These are phyloP conservation scores for Lithophane ornitopus DNA, from an alignment of 2,888 invertebrate species.

Conservation along the genomic window DNA sequence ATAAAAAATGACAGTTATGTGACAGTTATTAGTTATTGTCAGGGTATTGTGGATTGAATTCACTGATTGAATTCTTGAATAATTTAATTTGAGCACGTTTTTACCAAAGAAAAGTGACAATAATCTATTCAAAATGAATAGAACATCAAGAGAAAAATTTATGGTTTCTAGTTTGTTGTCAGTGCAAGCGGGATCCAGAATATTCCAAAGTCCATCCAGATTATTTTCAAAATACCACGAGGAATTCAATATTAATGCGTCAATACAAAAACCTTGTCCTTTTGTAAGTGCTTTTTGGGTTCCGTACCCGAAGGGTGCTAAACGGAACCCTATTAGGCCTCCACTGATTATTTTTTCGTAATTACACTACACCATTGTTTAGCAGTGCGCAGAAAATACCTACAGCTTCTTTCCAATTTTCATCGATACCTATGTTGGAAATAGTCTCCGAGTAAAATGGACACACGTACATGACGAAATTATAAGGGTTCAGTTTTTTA, in stretches of 20 bases:
- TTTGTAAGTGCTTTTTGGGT: constrained; percentile 72
- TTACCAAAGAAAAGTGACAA: neutral
- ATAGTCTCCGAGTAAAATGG: too few species aligned
- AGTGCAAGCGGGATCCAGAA: neutral
- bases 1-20: constrained; percentile 3
- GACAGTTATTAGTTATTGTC: too few species aligned
- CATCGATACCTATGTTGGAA: too few species aligned
- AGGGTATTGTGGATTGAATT: neutral
- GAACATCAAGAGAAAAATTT: constrained; percentile 9
- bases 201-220: constrained; percentile 71
- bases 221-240: constrained; percentile 71
- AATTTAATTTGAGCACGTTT: constrained; percentile 7
- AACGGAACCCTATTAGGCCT: too few species aligned
- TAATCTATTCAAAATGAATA: neutral
- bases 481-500: too few species aligned
- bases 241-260: constrained; percentile 62
- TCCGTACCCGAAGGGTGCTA: too few species aligned
- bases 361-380: too few species aligned
- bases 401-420: too few species aligned
- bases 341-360: too few species aligned
- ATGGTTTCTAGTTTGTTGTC: constrained; percentile 22
- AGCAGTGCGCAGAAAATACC: too few species aligned
- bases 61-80: neutral
- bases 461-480: too few species aligned
- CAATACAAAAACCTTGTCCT: constrained; percentile 80